phyloP scores from a whole-genome alignment of 2,888 invertebrate genomes.

The Trachelus troglodyta region DNA sequence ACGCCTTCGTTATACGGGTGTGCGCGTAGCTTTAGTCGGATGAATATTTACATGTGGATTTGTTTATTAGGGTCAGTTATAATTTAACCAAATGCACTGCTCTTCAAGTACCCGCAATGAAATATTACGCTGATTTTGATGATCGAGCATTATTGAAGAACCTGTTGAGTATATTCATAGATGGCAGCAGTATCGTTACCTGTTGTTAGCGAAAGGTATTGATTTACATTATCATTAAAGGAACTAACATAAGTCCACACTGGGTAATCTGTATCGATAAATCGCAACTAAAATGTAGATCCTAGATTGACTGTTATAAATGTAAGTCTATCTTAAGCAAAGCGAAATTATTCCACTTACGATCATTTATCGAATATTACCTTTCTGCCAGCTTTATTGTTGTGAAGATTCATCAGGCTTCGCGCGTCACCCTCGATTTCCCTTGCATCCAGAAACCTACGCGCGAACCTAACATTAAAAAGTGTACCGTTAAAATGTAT shows the following conservation, averaged over 20 bases:
- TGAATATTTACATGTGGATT: neutral
- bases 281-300: neutral
- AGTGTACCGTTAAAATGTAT: slow-evolving; percentile 40
- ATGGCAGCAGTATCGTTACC: slow-evolving; percentile 28
- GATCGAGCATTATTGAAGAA: neutral
- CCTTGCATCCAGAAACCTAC: slow-evolving; percentile 90
- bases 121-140: neutral
- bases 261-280: neutral
- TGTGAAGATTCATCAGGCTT: slow-evolving; percentile 95
- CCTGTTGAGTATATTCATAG: neutral
- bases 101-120: neutral
- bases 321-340: neutral
- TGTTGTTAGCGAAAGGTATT: slow-evolving; percentile 30
- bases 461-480: slow-evolving; percentile 74
- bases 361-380: slow-evolving; percentile 67
- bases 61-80: neutral
- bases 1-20: slow-evolving; percentile 2
- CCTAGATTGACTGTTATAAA: neutral
- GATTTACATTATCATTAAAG: slow-evolving; percentile 36
- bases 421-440: slow-evolving; percentile 91
- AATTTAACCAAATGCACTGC: neutral
- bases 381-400: slow-evolving; percentile 96
- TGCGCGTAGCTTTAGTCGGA: neutral
- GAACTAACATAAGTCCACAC: slow-evolving; percentile 25
- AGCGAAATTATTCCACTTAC: neutral